Evolutionary conservation across 2,888 invertebrate genomes (phyloP).

Genomic region (Drosophila anomalata): DNA sequence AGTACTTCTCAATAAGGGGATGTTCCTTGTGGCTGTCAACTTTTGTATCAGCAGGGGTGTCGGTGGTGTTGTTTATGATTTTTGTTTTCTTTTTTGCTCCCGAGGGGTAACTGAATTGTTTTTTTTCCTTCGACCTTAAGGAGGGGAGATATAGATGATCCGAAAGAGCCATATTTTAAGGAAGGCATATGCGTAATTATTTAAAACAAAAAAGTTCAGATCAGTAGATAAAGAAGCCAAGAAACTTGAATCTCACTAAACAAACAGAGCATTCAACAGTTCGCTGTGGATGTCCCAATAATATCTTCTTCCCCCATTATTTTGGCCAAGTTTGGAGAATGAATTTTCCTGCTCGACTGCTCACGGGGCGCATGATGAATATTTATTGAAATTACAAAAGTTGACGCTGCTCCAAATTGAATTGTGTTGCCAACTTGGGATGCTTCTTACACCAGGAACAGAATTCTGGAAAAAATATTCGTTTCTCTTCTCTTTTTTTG

Average conservation of each 20-base stretch:
- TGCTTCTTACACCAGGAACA: slow-evolving; percentile 26
- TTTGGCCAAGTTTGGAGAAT: slow-evolving; percentile 61
- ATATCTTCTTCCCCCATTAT: slow-evolving; percentile 10
- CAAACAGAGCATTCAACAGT: slow-evolving; percentile 23
- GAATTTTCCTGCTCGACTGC: slow-evolving; percentile 56
- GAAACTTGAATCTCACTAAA: neutral
- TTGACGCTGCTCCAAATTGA: slow-evolving; percentile 77
- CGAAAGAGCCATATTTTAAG: neutral
- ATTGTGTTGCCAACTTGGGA: slow-evolving; percentile 75
- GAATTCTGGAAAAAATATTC: slow-evolving; percentile 16
- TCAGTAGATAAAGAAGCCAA: neutral
- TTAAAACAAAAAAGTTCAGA: neutral
- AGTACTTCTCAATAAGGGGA: slow-evolving; percentile 37
- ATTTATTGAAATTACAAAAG: slow-evolving; percentile 82
- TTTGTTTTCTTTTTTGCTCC: slow-evolving; percentile 38
- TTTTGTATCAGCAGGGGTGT: slow-evolving; percentile 45
- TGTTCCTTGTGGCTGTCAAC: slow-evolving; percentile 63
- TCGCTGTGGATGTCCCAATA: slow-evolving; percentile 24
- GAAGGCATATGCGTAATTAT: neutral
- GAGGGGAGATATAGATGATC: slow-evolving; percentile 7
- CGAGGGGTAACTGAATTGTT: slow-evolving; percentile 18
- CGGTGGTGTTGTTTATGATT: slow-evolving; percentile 70
- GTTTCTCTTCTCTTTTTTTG: slow-evolving; percentile 44
- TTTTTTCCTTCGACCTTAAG: slow-evolving; percentile 2
- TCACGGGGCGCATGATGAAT: slow-evolving; percentile 79